Evolutionary conservation across 2,888 invertebrate genomes (phyloP).

Genomic region (Sipha maydis): DNA sequence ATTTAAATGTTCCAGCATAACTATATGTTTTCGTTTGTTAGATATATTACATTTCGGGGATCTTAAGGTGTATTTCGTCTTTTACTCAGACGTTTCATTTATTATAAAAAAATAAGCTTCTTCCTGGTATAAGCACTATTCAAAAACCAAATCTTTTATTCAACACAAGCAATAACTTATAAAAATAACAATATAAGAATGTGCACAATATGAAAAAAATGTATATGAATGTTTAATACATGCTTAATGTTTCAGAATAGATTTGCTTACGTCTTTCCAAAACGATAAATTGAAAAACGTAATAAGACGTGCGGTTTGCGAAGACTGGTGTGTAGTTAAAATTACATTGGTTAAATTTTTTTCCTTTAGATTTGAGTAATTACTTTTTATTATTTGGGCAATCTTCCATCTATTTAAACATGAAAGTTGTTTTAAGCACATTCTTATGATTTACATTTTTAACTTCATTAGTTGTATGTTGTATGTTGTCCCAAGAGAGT

Average conservation of each 20-base stretch:
- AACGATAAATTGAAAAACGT: background rate
- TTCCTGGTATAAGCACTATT: too few relatives aligned
- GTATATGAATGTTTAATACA: background rate
- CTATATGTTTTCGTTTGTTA: background rate
- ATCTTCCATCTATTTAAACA: background rate
- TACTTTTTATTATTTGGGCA: constrained; percentile 2
- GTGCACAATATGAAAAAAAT: background rate
- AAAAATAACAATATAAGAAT: background rate
- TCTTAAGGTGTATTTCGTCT: background rate
- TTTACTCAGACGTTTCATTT: background rate
- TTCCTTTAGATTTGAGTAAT: background rate
- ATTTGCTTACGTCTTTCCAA: background rate
- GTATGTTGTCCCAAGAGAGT: background rate
- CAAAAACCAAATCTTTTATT: background rate
- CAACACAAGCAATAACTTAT: background rate
- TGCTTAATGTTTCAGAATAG: background rate
- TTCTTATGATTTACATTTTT: constrained; percentile 5
- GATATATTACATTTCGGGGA: background rate
- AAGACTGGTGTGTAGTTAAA: background rate
- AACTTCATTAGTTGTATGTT: background rate
- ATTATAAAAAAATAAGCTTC: too few relatives aligned
- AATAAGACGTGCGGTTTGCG: background rate
- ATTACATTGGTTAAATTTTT: background rate
- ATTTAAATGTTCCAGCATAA: background rate
- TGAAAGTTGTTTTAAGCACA: background rate